A percentile compares a stretch with the other conserved stretches of the same genome.
Conservation (phyloP, 30 jellyfish, hydroid and myxozoan genomes). For the Hydra vulgaris region DNA sequence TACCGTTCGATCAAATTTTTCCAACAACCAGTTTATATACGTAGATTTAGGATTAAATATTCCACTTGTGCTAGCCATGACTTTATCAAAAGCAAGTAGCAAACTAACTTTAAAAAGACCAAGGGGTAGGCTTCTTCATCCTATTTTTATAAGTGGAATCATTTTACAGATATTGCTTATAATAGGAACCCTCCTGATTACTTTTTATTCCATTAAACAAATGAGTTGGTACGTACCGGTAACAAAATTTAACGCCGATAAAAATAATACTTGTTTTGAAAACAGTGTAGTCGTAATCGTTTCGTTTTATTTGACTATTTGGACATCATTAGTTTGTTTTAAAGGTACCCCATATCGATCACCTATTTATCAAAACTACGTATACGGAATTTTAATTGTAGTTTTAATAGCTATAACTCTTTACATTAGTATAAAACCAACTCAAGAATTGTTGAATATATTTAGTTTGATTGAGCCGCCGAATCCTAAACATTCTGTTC, state of each 20-base stretch:
- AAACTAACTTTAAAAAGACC: constrained; percentile 13
- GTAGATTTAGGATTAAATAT: constrained; percentile 1
- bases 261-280: constrained; percentile 9
- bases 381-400: neutral
- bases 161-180: constrained; percentile 9
- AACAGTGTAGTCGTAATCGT: constrained; percentile 6
- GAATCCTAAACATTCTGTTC: neutral
- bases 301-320: constrained; percentile 1
- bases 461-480: constrained; percentile 10
- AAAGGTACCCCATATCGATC: constrained; percentile 29
- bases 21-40: constrained; percentile 16
- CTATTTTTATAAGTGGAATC: neutral
- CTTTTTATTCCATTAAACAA: constrained; percentile 1
- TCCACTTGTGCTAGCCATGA: constrained; percentile 15
- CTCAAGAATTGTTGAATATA: neutral
- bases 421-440: neutral
- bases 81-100: constrained; percentile 6
- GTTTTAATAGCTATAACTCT: neutral
- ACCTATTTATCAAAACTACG: constrained; percentile 14
- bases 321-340: neutral
- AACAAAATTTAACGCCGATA: neutral
- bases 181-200: neutral
- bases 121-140: constrained; percentile 29
- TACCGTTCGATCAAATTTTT: constrained; percentile 4
- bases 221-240: constrained; percentile 38